A percentile compares a stretch with the other conserved stretches of the same genome.
phyloP scores from a whole-genome alignment of 2,113 vertebrate genomes.

The Willisornis vidua region DNA sequence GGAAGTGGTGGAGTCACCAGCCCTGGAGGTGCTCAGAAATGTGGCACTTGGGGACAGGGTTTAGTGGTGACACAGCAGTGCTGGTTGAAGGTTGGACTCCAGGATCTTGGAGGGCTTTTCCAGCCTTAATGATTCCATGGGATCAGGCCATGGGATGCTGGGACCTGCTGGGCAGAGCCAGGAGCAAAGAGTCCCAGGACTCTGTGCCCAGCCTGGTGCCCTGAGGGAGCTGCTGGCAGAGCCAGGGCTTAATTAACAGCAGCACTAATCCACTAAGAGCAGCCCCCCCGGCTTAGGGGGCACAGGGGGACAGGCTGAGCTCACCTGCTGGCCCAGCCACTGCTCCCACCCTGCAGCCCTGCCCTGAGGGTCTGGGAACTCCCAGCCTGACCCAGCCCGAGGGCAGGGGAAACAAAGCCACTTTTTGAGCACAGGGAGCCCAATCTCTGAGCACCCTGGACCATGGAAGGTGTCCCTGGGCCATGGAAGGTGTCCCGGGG shows the following conservation, averaged over 20 bases:
- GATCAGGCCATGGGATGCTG: neutral
- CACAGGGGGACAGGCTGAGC: neutral
- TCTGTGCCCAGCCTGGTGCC: neutral
- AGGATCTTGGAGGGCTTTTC: neutral
- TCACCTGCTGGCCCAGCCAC: neutral
- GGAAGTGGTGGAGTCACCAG: neutral
- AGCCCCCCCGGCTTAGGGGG: neutral
- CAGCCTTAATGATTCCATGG: neutral
- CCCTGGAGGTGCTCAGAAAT: neutral
- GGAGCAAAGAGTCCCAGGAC: neutral
- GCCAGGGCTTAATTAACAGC: neutral
- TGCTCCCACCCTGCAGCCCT: neutral
- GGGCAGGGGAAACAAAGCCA: neutral
- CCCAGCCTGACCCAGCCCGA: fast-evolving
- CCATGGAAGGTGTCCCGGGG: neutral
- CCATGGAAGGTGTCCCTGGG: neutral
- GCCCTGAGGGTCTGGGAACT: neutral
- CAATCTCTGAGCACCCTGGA: neutral
- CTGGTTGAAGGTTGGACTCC: neutral
- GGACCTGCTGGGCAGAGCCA: neutral
- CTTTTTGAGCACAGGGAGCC: neutral
- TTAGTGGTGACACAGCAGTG: neutral
- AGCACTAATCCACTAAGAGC: neutral
- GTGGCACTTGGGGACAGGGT: neutral
- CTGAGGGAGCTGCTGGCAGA: neutral